Evolutionary conservation across 2,888 invertebrate genomes (phyloP).

Genomic region (Cerastoderma edule): DNA sequence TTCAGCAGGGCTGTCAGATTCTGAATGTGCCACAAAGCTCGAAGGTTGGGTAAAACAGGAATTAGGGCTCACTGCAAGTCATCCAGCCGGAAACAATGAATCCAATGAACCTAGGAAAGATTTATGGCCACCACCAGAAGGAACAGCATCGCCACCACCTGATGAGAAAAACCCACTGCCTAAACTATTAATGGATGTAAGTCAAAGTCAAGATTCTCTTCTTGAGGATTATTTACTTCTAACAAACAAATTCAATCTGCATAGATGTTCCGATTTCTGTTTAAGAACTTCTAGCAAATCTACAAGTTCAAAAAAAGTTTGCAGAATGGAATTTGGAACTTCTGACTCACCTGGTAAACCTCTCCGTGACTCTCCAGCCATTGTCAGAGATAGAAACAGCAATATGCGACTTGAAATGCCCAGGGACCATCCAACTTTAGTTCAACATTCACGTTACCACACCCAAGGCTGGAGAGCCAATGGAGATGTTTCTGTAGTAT

Average conservation of each 20-base stretch:
- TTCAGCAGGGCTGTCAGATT: conserved; percentile 46
- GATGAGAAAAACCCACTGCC: conserved; percentile 60
- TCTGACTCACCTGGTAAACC: conserved; percentile 24
- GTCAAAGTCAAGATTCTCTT: conserved; percentile 45
- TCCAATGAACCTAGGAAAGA: conserved; percentile 55
- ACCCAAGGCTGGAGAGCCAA: conserved; percentile 63
- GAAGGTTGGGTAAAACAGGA: conserved; percentile 52
- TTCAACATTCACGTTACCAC: conserved; percentile 61
- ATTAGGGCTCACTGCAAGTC: conserved; percentile 56
- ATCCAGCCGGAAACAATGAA: conserved; percentile 41
- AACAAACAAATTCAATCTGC: conserved; percentile 49
- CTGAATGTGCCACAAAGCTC: conserved; percentile 38
- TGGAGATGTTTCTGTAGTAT: conserved; percentile 61
- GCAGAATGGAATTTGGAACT: conserved; percentile 52
- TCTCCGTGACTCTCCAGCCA: conserved; percentile 38
- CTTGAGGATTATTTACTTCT: conserved; percentile 54
- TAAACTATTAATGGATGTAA: conserved; percentile 65
- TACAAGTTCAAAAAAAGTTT: conserved; percentile 28
- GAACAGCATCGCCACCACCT: conserved; percentile 55
- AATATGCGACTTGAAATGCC: conserved; percentile 62
- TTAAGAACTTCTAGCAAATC: not conserved
- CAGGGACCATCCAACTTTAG: conserved; percentile 62
- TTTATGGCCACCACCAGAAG: conserved; percentile 67
- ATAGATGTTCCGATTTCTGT: conserved; percentile 58
- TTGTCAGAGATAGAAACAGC: conserved; percentile 60